Evolutionary conservation across 2,888 invertebrate genomes (phyloP).

Genomic region (Meghimatium bilineatum): DNA sequence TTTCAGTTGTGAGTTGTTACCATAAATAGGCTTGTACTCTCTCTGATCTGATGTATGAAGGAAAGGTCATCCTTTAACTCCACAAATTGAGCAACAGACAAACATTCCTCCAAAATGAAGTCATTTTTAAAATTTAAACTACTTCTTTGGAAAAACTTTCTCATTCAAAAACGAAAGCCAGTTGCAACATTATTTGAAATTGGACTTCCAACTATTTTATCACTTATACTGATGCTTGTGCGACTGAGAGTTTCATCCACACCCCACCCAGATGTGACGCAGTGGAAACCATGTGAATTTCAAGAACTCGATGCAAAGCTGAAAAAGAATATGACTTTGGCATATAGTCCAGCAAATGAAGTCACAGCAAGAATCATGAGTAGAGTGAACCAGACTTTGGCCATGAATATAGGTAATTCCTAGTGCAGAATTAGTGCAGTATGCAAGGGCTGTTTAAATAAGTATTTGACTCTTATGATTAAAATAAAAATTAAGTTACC

Average conservation of each 20-base stretch:
- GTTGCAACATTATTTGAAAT: constrained; percentile 84
- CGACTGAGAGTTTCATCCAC: constrained; percentile 83
- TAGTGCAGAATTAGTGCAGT: too few relatives aligned
- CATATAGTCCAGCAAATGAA: constrained; percentile 60
- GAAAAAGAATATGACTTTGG: constrained; percentile 48
- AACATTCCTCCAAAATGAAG: not conserved
- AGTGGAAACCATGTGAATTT: constrained; percentile 64
- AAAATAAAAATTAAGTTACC: too few relatives aligned
- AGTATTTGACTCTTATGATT: too few relatives aligned
- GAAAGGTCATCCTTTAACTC: not conserved
- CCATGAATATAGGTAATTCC: constrained; percentile 41
- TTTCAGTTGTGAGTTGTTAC: not conserved
- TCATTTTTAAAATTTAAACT: constrained; percentile 80
- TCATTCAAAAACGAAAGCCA: constrained; percentile 83
- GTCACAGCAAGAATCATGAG: constrained; percentile 60
- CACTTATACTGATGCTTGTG: constrained; percentile 83
- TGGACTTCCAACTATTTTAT: constrained; percentile 70
- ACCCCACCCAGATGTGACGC: constrained; percentile 64
- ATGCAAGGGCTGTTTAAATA: too few relatives aligned
- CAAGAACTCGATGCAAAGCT: constrained; percentile 13
- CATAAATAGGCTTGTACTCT: not conserved
- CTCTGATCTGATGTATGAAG: not conserved
- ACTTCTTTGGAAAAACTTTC: constrained; percentile 90
- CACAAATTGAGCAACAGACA: not conserved
- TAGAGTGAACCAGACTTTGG: constrained; percentile 34